A percentile compares a stretch with the other conserved stretches of the same genome.
phyloP scores from a whole-genome alignment of 2,888 invertebrate species.

The Folsomia candida region DNA sequence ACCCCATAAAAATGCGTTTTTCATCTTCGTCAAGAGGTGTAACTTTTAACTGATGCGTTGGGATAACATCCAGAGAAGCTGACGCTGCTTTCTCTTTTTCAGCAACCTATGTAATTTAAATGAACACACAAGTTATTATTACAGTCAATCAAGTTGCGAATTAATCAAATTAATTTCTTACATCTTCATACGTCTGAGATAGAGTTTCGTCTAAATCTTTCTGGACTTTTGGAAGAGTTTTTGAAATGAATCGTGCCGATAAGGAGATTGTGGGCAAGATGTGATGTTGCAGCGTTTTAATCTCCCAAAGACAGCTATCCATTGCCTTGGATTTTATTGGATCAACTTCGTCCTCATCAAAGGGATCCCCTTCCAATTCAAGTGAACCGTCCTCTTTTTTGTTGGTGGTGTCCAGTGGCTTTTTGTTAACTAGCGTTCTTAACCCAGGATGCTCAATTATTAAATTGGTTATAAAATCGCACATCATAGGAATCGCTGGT shows the following conservation, averaged over 20 bases:
- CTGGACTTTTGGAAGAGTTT: conserved; percentile 66
- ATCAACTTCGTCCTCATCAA: conserved; percentile 75
- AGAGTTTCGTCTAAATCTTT: conserved; percentile 67
- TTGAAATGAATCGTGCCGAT: conserved; percentile 70
- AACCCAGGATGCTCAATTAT: conserved; percentile 80
- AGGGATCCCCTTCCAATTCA: conserved; percentile 68
- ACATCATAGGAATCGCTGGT: conserved; percentile 71
- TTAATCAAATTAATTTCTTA: conserved; percentile 52
- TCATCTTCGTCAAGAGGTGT: background rate
- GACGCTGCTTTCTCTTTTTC: background rate
- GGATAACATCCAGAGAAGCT: background rate
- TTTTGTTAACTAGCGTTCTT: conserved; percentile 51
- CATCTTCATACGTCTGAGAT: conserved; percentile 65
- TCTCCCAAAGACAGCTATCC: conserved; percentile 90
- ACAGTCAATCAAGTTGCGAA: background rate
- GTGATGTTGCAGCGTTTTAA: conserved; percentile 73
- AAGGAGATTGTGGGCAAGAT: conserved; percentile 68
- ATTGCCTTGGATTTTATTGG: conserved; percentile 76
- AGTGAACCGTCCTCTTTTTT: conserved; percentile 4
- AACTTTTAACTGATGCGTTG: background rate
- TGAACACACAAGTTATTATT: too few relatives aligned
- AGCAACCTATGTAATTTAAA: background rate
- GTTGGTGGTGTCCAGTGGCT: conserved; percentile 28
- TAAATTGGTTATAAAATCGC: conserved; percentile 81
- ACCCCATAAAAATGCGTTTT: background rate